Base-by-base conservation (phyloP, 1,140 invertebrate species). In the Globodera ellingtonae region DNA sequence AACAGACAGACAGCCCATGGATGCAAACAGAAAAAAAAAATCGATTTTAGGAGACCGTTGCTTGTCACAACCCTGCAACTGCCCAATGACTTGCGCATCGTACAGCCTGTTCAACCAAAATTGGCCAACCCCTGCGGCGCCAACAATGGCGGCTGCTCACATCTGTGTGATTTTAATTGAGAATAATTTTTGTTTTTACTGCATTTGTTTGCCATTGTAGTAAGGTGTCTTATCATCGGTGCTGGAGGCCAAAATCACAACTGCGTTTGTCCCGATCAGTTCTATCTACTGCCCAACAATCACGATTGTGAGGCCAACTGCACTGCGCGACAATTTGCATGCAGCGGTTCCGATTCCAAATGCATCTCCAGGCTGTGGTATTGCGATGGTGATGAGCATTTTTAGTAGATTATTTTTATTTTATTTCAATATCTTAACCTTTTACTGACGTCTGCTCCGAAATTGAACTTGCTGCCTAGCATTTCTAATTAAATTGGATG, bases 361-460 rank as follows among this genome's bases (percentile, higher is more conserved):
- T 99, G 97, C 90, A 97, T 99, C 75, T 95, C 96, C 0, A 94
- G 94, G 92, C 95, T 96, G 90, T 98, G 95, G 95, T 95, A 94
- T 91, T 97, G 92, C 91, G 94, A 95, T 81, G 91, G 89, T 91
- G n/a, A n/a, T n/a, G 93, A 59, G 56, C 44, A 50, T 24, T 56
- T 73, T 35, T 67, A 65, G 15, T 9, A 78, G 24, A 52, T 69
- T 48, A 44, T n/a, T 56, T 59, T 56, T 15, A 56, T 78, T 81
- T 72, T 24, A 24, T 24, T 70, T 82, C 24, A 75, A 79, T 75
- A 52, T 62, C 67, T 62, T 35, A 24, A 62, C 84, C 4, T 9
- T 52, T 52, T 9, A 52, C 1, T 1, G 50, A 13, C 71, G n/a
- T n/a, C 86, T 86, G 70, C 82, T 87, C 6, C 10, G 93, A 87